Evolutionary conservation across 1,140 invertebrate genomes (phyloP), one percentile per base, ranked within the genome.

Genomic region (Acromyrmex echinatior): DNA sequence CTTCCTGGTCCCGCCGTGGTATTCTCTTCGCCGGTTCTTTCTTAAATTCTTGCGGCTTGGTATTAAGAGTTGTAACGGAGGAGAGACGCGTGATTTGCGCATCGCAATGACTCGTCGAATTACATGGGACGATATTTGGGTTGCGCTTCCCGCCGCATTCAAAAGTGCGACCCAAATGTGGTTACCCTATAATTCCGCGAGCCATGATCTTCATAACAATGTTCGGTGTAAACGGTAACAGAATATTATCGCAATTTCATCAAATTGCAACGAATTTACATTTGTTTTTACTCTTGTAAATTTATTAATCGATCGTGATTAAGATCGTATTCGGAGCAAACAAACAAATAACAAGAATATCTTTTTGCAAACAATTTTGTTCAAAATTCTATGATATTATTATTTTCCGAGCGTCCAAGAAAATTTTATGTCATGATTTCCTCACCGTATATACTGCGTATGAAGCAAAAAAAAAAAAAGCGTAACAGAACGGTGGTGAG

Each of bases 11-110:
- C 7, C 71, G 56, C 18, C n/a, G 31, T 70, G 60, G 60, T 78
- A 45, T 68, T 39, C 53, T 71, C 21, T 70, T 39, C 60, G 45
- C 45, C 45, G 28, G 62, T 79, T 79, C 62, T 79, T 79, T 79
- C 25, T 81, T 39, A 39, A 81, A 81, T 81, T 81, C 79, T 71
- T 81, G 79, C 66, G 65, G 79, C 79, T 71, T 39, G 79, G 49
- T 14, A 70, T 80, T 68, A 80, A 66, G 65, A 70, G n/a, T 6
- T 25, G 65, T 66, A 35, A 45, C 31, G n/a, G 65, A 84, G 35
- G 68, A 18, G 56, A 58, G 28, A 74, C 74, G 16, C 74, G 58
- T 63, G 76, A 78, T 78, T 78, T 66, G 60, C 60, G 76, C 35
- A 63, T 78, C 35, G 35, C 76, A 79, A 79, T 66, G 60, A 66